Base-by-base conservation (phyloP, 2,888 invertebrate genomes). In the Masnerella sp. region DNA sequence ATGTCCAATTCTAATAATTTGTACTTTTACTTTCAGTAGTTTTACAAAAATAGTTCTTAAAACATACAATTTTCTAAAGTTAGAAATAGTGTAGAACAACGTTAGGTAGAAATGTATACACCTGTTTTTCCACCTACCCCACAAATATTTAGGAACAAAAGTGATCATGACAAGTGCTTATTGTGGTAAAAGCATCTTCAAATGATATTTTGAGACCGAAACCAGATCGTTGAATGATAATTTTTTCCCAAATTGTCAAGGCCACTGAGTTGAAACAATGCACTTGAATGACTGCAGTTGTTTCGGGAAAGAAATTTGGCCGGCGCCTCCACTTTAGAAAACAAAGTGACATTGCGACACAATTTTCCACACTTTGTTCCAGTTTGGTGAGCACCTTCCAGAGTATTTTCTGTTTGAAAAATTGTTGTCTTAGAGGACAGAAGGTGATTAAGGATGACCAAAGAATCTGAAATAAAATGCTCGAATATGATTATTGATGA, bases 131-230 rank as follows among this genome's bases (percentile, higher is more conserved):
- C 12, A 11, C 18, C 20, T 28, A 15, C 49, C 14, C 5, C 42
- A 12, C 22, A 42, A 62, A 62, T 42, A 62, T 62, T 62, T 51
- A 42, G 51, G 36, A 42, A 14, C 40, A 34, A 45, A 34, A 45
- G 28, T 18, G 47, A 64, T 64, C 17, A 18, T 2, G 22, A 65
- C 54, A 52, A 64, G 36, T 64, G 52, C 62, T 43, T 8, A n/a
- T 42, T 34, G 51, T 42, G 40, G 51, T 43, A 64, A 52, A 45
- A 45, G 17, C 34, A 30, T 22, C 12, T 14, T 18, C 47, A 43
- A n/a, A 30, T 15, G 14, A 43, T 25, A 32, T 43, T 8, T 14
- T 25, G 34, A 28, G n/a, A n/a, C 15, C 22, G 2, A 52, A 52
- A 43, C 20, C 36, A 45, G 54, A 54, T 64, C 38, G 49, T 1